These are phyloP conservation scores for Pristionchus maxplancki DNA, from an alignment of 2,888 invertebrate species.

Conservation along the genomic window DNA sequence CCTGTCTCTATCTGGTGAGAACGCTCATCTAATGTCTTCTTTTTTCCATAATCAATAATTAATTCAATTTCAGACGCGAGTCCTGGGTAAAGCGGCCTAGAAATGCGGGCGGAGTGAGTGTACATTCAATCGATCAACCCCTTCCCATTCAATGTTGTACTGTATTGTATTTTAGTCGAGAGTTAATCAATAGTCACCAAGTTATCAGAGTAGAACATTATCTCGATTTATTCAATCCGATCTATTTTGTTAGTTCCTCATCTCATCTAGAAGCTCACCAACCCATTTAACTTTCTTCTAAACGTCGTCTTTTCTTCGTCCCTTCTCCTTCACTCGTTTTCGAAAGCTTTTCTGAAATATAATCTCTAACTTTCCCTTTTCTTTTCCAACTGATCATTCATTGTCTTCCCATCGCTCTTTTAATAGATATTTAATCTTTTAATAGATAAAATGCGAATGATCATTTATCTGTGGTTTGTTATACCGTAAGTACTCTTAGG, in stretches of 20 bases:
- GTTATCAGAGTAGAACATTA: not conserved
- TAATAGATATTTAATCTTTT: no score
- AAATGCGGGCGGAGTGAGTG: not conserved
- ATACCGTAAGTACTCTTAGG: not conserved
- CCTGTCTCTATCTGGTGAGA: conserved; percentile 48
- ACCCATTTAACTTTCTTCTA: not conserved
- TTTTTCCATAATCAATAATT: not conserved
- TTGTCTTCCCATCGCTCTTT: conserved; percentile 17
- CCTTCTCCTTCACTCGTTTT: not conserved
- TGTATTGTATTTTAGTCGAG: not conserved
- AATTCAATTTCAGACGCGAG: not conserved
- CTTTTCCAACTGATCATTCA: not conserved
- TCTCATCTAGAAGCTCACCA: not conserved
- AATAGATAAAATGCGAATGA: conserved; percentile 10
- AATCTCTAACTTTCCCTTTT: not conserved
- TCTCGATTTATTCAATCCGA: not conserved
- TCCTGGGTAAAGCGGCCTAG: not conserved
- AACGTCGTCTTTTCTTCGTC: not conserved
- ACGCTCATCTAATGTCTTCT: not conserved
- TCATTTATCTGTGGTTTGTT: not conserved
- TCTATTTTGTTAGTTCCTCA: not conserved
- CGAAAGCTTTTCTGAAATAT: not conserved
- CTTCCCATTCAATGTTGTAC: not conserved
- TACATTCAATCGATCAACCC: conserved; percentile 4
- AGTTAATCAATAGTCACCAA: not conserved